Conservation (phyloP, 2,113 vertebrate genomes). For the Cryptotis parvus region DNA sequence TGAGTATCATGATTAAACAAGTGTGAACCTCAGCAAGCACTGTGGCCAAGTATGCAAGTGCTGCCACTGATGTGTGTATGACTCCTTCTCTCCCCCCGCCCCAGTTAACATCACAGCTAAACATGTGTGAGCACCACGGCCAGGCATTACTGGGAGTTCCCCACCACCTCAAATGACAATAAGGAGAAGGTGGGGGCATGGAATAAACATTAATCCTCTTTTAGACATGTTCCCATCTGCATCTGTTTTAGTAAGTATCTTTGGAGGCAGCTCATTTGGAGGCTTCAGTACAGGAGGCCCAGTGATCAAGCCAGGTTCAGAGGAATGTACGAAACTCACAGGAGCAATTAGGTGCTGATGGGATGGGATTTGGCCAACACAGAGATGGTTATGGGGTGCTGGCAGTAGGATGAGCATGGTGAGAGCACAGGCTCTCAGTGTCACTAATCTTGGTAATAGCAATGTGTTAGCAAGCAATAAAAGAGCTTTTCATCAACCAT, state of each 20-base stretch:
- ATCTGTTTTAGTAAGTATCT: not conserved
- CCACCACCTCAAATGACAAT: no score
- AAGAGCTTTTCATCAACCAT: conserved; percentile 37
- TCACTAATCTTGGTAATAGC: not conserved
- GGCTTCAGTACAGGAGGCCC: not conserved
- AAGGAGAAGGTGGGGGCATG: no score
- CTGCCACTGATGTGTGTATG: no score
- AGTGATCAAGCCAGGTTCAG: not conserved
- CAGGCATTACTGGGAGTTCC: no score
- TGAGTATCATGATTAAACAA: no score
- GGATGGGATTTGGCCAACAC: not conserved
- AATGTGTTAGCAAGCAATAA: conserved; percentile 29
- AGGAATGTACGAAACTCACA: not conserved
- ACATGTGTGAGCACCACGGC: no score
- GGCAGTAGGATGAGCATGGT: not conserved
- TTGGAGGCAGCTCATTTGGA: not conserved
- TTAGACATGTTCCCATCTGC: not conserved
- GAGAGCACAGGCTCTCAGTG: not conserved
- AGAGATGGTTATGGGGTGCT: not conserved
- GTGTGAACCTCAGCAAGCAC: no score
- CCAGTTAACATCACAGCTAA: no score
- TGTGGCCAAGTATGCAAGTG: no score
- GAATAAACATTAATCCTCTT: no score
- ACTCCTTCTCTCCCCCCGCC: no score
- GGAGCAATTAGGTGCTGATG: not conserved